These are phyloP conservation scores for Serilophus lunatus DNA, from an alignment of 2,113 vertebrate genomes.

Conservation along the genomic window DNA sequence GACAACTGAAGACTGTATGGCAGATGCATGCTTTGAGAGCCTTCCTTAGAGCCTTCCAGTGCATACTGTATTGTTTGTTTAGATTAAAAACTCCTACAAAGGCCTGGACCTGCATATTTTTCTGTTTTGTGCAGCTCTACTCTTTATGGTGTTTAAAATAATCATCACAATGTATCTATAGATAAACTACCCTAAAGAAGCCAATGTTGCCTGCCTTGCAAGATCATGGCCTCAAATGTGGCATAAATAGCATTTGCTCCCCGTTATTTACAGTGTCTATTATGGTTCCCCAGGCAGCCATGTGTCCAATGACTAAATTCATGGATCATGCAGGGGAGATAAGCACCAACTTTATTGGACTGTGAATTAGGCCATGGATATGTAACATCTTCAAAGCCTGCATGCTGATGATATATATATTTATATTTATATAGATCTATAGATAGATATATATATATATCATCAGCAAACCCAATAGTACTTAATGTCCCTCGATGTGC, in stretches of 20 bases:
- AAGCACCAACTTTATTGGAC: neutral
- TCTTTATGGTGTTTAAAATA: neutral
- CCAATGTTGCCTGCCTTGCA: neutral
- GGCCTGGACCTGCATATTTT: neutral
- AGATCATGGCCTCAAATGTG: neutral
- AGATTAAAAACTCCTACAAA: constrained; percentile 34
- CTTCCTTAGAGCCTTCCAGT: neutral
- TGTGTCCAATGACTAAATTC: neutral
- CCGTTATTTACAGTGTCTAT: neutral
- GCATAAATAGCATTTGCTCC: constrained; percentile 28
- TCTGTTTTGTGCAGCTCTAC: neutral
- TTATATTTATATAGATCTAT: neutral
- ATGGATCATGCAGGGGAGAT: neutral
- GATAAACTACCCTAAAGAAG: constrained; percentile 22
- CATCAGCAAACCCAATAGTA: neutral
- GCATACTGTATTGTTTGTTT: neutral
- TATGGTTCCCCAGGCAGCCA: neutral
- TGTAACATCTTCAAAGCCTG: neutral
- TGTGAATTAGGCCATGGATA: constrained; percentile 12
- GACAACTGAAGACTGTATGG: neutral
- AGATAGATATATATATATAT: too few relatives aligned
- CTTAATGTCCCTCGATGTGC: rapidly evolving
- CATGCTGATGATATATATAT: neutral
- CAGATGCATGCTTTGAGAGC: constrained; percentile 9
- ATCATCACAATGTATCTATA: neutral